Evolutionary conservation across 2,888 invertebrate genomes (phyloP), one percentile per base, ranked within the genome.

Genomic region (Hecatera dysodea): DNA sequence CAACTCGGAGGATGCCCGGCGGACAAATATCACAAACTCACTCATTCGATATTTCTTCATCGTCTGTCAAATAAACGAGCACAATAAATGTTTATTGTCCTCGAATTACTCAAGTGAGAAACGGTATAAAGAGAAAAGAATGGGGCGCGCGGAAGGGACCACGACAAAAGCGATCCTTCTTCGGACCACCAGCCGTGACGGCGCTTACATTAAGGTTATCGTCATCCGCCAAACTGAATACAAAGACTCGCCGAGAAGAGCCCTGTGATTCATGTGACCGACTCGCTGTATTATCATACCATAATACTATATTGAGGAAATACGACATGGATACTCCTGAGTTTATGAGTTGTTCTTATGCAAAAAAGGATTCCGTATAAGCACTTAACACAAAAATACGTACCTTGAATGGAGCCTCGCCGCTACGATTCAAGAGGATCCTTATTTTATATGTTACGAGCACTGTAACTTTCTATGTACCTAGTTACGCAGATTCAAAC

Each of bases 161-260:
- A 89, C 92, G 94, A 95, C 95, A 95, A 95, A 94, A 92, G 94
- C 94, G 92, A 95, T 95, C 94, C 93, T 94, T 95, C 95, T 94
- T 90, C 90, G 92, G 94, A 93, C 94, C 94, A 93, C 93, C 94
- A 93, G 93, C 94, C 95, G 94, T 95, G 95, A 93, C 95, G 93
- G 85, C 94, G 95, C 95, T 94, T 95, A 95, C 95, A 95, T 95
- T 95, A 95, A 93, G 95, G 95, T 95, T 95, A 95, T 95, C 95
- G 93, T 93, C 93, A 93, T 90, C 93, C 93, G 91, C 95, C 95
- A 95, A 95, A 95, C 95, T 90, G 93, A 94, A 94, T 92, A 94
- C 94, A 95, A 94, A 93, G 94, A 92, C 90, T 90, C 88, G 90
- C 90, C 89, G 89, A 87, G 88, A 90, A 92, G 92, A 93, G 91